These are phyloP conservation scores for Gallirallus australis DNA, from an alignment of 2,797 vertebrate genomes.

Conservation along the genomic window DNA sequence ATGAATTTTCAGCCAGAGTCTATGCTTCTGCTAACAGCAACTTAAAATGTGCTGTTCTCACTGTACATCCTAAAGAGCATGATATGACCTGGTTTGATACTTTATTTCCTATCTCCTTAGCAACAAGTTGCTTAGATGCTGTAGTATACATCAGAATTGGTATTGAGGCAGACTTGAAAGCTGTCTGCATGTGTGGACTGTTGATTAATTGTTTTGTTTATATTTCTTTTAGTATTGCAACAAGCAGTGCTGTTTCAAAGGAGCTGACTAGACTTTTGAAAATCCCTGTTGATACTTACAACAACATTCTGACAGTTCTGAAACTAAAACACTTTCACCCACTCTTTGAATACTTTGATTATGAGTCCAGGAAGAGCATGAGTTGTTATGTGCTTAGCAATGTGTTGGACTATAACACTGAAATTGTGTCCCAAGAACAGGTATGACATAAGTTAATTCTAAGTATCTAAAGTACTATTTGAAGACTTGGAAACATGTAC, in stretches of 20 bases:
- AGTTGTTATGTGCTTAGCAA: slow-evolving; percentile 98
- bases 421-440: slow-evolving; percentile 96
- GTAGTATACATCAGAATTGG: neutral
- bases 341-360: slow-evolving; percentile 98
- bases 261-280: slow-evolving; percentile 96
- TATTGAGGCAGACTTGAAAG: neutral
- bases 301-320: slow-evolving; percentile 94
- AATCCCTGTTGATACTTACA: slow-evolving; percentile 98
- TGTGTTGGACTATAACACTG: slow-evolving; percentile 95
- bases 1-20: neutral
- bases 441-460: slow-evolving; percentile 74
- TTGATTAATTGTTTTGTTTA: neutral
- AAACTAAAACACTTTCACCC: slow-evolving; percentile 97
- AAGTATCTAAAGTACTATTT: neutral
- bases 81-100: neutral
- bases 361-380: slow-evolving; percentile 97
- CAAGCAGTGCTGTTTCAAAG: slow-evolving; percentile 97
- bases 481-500: neutral
- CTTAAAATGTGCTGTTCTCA: neutral
- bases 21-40: neutral
- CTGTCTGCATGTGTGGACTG: neutral
- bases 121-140: neutral
- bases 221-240: slow-evolving; percentile 88
- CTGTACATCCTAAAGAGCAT: neutral
- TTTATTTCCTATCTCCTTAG: neutral